Evolutionary conservation across 35 echinoderm and acorn worm genomes (phyloP), one percentile per base, ranked within the genome.

Genomic region (Ophiothrix spiculata): DNA sequence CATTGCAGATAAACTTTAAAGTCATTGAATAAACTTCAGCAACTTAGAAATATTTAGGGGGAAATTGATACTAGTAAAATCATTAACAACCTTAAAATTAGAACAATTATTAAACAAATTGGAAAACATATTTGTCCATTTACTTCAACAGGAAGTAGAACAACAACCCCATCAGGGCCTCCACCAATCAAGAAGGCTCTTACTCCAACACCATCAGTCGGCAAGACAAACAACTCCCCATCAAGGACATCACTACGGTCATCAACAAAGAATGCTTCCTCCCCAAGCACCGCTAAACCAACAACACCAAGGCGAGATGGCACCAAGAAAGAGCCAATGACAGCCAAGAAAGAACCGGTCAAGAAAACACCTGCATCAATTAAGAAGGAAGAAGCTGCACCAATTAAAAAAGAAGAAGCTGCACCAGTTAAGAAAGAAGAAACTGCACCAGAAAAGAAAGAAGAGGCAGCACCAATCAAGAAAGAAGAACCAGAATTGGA

Each of bases 121-220:
- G n/a, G n/a, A n/a, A n/a, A n/a, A n/a, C n/a, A n/a, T n/a, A 12
- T 69, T 69, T 69, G 42, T 10, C 42, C 6, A 32, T 82, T 32
- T 82, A n/a, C 33, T 35, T 32, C 33, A 36, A 36, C 42, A 64
- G 81, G 10, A 37, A 84, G 42, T 54, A 84, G 69, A 84, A 21
- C 49, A 19, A 32, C 80, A 1, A 45, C 39, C 4, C 81, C 63
- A 69, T 33, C 45, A 17, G 49, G 69, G 63, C 31, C 81, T 37
- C 81, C 81, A 33, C 81, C 81, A 54, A 84, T 84, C 81, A 84
- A 84, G 81, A 84, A 84, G 32, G 81, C 81, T 37, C 81, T 84
- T 14, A 84, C 81, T 21, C 81, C 81, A 31, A 54, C 45, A 54
- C 36, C 81, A 28, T 36, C 38, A 1, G 34, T 41, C 17, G 41